Base-by-base conservation (phyloP, 1,140 invertebrate species). In the Zaprionus taronus region DNA sequence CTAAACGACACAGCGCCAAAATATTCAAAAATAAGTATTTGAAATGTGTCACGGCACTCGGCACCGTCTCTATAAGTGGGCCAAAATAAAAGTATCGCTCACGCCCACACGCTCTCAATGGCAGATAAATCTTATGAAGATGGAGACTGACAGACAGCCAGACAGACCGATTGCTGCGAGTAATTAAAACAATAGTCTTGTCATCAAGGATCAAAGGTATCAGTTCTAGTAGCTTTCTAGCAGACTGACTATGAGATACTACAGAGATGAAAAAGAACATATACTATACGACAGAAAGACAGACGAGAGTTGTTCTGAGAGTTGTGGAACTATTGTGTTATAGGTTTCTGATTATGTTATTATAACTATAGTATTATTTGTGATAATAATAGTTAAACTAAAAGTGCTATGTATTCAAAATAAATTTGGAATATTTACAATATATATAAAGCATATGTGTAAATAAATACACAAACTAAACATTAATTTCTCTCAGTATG, bases 1-100 rank as follows among this genome's bases (percentile, higher is more conserved):
- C 17, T 9, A 34, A 57, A 60, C 64, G 61, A 5, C n/a, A n/a
- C 31, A 14, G 38, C 28, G 38, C 17, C 14, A 60, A 61, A 44
- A 69, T 51, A 34, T 26, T 28, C 51, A 22, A 57, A 56, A 53
- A 64, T 69, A 62, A 31, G 49, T 71, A 56, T 70, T 20, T 71
- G 55, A 87, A 79, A 87, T 76, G 84, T 83, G 78, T 87, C 80
- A 64, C 72, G 80, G 63, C 53, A 20, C 17, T 57, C 31, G 56
- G 65, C 24, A 26, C 68, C 78, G 73, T 63, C 56, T 66, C 62
- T 79, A 57, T 44, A 68, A 73, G 57, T 68, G 56, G 53, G 22
- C 34, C 14, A 61, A 87, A 73, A 73, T 82, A 74, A 70, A 79
- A 80, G 75, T 77, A 72, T 64, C 47, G 74, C 31, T 67, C 41